A percentile compares a stretch with the other conserved stretches of the same genome.
Evolutionary conservation across 1,140 invertebrate genomes (phyloP).

Genomic region (Ridgeia piscesae): DNA sequence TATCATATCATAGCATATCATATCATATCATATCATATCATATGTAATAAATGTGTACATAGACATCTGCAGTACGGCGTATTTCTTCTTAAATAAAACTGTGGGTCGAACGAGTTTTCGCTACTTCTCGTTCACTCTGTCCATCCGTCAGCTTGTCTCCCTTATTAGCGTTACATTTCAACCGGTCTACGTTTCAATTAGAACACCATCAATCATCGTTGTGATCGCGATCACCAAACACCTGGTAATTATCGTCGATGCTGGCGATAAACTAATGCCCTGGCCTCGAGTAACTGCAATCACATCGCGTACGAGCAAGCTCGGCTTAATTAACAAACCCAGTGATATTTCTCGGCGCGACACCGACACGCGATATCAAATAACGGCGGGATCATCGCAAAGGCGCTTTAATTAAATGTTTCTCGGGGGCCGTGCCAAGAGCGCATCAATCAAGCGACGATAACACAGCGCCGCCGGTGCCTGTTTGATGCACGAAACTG

Average conservation of each 20-base stretch:
- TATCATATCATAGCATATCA: too few species aligned
- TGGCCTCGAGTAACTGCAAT: not conserved
- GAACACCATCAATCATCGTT: not conserved
- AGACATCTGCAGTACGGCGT: too few species aligned
- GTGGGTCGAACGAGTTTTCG: too few species aligned
- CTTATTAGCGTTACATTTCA: not conserved
- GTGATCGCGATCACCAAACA: constrained; percentile 3
- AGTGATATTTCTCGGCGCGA: not conserved
- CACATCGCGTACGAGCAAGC: not conserved
- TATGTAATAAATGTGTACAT: too few species aligned
- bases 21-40: too few species aligned
- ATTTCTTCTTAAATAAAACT: too few species aligned
- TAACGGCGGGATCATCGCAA: not conserved
- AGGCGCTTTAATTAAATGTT: constrained; percentile 1
- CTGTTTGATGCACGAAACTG: not conserved
- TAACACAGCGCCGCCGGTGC: not conserved
- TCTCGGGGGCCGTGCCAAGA: not conserved
- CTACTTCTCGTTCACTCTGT: not conserved
- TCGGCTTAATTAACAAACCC: not conserved
- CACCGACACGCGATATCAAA: not conserved
- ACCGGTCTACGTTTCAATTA: not conserved
- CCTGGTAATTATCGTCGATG: constrained; percentile 4
- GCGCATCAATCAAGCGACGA: not conserved
- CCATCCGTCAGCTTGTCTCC: not conserved
- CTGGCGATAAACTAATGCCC: not conserved